These are phyloP conservation scores for Aphyosemion australe DNA, from an alignment of 2,113 vertebrate species.

Conservation along the genomic window DNA sequence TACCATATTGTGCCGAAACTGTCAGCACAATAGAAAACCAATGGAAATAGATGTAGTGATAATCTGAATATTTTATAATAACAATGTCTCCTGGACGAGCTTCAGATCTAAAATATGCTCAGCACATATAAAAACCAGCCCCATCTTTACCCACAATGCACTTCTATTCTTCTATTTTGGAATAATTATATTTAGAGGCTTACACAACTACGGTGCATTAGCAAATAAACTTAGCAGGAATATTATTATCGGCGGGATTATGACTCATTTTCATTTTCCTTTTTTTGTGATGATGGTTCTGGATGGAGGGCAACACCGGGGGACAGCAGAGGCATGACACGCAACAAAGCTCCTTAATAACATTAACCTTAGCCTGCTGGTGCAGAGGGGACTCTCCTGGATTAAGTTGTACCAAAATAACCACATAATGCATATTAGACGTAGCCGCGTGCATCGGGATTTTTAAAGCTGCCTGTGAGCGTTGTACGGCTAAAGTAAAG, in stretches of 20 bases:
- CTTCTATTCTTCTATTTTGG: neutral
- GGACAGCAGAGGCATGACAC: neutral
- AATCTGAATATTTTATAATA: too few species aligned
- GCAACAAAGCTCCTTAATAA: neutral
- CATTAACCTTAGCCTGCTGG: neutral
- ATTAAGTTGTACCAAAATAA: slow-evolving; percentile 6
- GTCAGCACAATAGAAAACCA: too few species aligned
- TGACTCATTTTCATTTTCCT: neutral
- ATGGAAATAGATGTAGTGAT: too few species aligned
- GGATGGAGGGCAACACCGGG: neutral
- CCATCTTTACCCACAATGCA: neutral
- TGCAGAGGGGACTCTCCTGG: slow-evolving; percentile 1
- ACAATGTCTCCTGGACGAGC: neutral
- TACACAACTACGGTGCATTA: neutral
- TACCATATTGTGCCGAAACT: too few species aligned
- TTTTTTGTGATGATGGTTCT: neutral
- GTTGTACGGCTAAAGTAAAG: neutral
- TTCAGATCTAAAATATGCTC: neutral
- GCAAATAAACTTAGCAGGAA: slow-evolving; percentile 9
- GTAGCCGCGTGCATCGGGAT: neutral
- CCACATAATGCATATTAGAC: neutral
- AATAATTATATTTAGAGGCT: neutral
- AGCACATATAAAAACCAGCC: neutral
- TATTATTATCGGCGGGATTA: slow-evolving; percentile 8
- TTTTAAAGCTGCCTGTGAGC: neutral